Evolutionary conservation across 2,797 vertebrate genomes (phyloP), one percentile per base, ranked within the genome.

Genomic region (Paratrypauchen microcephalus): DNA sequence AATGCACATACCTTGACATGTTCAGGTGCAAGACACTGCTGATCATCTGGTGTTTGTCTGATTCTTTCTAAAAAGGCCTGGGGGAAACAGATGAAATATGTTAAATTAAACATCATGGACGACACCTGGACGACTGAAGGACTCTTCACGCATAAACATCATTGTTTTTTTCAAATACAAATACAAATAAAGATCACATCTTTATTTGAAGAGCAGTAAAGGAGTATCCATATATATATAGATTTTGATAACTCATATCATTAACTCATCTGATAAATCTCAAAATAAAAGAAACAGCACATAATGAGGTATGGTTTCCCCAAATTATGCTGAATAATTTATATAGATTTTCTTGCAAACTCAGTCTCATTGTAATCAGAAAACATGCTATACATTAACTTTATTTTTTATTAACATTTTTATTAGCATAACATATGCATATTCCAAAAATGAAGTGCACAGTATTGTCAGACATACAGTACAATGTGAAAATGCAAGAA

Each of bases 11-110:
- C 98, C 97, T 98, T 98, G 73, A 98, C 94, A 3, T 99, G 96
- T 85, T 99, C 98, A 21, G 96, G 95, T 3, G 96, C 95, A 73
- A 99, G 96, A 85, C 96, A 96, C 83, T 96, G 98, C 81, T 98
- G 95, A 82, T 97, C 95, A 0, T 93, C 94, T 74, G 93, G 90
- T 0, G 95, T 97, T 90, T 99, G 97, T 71, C 89, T 92, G 86
- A 99, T 96, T 77, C 98, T 92, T 59, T 96, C 94, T 84, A 99
- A 92, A 92, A 99, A 99, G 0, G 97, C 97, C 98, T 99, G 77
- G 48, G 28, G 73, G 63, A 55, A 57, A 73, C 68, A 81, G 0
- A 78, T 2, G 30, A 84, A 21, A 21, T 21, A 41, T 41, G 5
- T 32, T 18, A 16, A 56, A 7, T 9, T 55, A 23, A 55, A 55